phyloP scores from a whole-genome alignment of 64 coral and sea anemone species.

The Orbicella faveolata region DNA sequence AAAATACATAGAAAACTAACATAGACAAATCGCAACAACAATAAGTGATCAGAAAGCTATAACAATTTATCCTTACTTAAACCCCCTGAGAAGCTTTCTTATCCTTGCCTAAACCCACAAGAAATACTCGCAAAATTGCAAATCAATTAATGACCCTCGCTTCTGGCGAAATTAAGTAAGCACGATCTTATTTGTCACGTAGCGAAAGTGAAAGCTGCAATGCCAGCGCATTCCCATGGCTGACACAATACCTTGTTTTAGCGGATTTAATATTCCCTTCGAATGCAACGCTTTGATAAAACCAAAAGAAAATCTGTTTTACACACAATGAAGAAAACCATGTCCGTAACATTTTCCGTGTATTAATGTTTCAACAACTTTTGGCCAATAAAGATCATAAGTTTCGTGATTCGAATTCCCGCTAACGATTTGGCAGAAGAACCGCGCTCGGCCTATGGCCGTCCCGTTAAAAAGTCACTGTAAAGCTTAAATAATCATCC shows the following conservation, averaged over 20 bases:
- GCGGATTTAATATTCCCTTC: neutral
- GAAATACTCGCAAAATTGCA: neutral
- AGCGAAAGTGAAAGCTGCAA: slow-evolving; percentile 54
- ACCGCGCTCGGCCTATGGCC: too few relatives aligned
- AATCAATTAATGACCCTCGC: neutral
- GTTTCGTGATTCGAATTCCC: too few relatives aligned
- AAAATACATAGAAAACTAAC: too few relatives aligned
- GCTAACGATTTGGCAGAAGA: too few relatives aligned
- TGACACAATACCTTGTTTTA: neutral
- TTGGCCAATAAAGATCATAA: too few relatives aligned
- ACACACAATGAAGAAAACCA: neutral
- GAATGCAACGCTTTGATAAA: neutral
- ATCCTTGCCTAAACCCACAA: neutral
- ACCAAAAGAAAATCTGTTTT: neutral
- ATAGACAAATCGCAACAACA: too few relatives aligned
- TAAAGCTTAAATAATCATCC: too few relatives aligned
- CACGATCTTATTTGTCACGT: slow-evolving; percentile 38
- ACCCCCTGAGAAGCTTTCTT: too few relatives aligned
- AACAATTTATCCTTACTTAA: too few relatives aligned
- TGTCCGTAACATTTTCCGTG: neutral
- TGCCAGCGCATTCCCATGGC: neutral
- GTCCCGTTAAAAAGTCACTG: too few relatives aligned
- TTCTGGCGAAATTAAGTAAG: slow-evolving; percentile 33
- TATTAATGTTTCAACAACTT: too few relatives aligned
- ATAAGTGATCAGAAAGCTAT: too few relatives aligned